These are phyloP conservation scores for Neotoma lepida DNA, from an alignment of 2,113 vertebrate genomes.

Conservation along the genomic window DNA sequence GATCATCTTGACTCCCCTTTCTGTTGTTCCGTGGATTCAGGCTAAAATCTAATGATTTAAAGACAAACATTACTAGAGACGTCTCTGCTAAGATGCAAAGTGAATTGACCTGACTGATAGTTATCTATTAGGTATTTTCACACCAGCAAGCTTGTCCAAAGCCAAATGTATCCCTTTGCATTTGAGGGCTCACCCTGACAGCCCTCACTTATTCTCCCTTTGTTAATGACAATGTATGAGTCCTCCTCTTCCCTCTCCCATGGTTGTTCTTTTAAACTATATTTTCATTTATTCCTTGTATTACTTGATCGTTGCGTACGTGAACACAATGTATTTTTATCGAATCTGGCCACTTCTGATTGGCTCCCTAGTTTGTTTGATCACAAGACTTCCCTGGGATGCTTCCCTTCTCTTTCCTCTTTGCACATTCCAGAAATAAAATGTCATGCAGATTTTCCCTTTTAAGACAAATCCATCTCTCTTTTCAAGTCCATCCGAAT, in stretches of 20 bases:
- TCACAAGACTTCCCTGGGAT: background rate
- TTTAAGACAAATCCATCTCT: background rate
- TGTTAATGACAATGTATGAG: background rate
- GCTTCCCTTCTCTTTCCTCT: background rate
- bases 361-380: background rate
- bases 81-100: slow-evolving; percentile 9
- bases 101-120: background rate
- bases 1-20: background rate
- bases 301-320: background rate
- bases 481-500: background rate
- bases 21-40: background rate
- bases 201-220: background rate
- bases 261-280: background rate
- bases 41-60: background rate
- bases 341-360: background rate
- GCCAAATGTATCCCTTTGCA: background rate
- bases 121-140: background rate
- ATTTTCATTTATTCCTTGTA: background rate
- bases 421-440: slow-evolving; percentile 1
- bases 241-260: too few species aligned
- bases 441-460: too few species aligned
- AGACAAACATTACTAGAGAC: background rate
- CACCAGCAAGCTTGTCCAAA: background rate
- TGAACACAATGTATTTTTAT: background rate
- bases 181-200: background rate